Evolutionary conservation across 2,113 vertebrate species (phyloP).

Genomic region (Sterrhoptilus dennistouni): DNA sequence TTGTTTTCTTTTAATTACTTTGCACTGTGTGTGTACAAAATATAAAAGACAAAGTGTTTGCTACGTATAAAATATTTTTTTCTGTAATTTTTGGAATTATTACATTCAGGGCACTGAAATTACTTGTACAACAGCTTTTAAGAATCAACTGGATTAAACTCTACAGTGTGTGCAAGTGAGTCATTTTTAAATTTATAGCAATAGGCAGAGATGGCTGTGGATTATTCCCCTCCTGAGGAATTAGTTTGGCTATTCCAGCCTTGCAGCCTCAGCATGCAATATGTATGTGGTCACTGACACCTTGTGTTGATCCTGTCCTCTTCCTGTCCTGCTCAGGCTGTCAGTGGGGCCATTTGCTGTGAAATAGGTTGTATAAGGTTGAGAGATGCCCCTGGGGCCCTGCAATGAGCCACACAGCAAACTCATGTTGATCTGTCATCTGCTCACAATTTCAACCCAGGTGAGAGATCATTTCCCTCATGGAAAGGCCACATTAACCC

Average conservation of each 20-base stretch:
- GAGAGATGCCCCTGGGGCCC: neutral
- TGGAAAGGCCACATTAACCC: neutral
- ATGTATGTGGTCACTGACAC: neutral
- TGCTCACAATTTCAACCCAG: slow-evolving; percentile 1
- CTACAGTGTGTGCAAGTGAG: neutral
- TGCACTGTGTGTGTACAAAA: neutral
- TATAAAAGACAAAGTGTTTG: neutral
- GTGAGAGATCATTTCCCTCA: neutral
- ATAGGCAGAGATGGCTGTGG: neutral
- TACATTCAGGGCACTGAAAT: neutral
- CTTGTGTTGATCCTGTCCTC: neutral
- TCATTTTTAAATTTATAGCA: too few relatives aligned
- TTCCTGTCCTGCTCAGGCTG: neutral
- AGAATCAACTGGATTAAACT: neutral
- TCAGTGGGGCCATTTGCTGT: neutral
- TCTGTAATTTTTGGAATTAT: neutral
- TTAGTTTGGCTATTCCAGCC: neutral
- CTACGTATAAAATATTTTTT: neutral
- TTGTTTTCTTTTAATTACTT: neutral
- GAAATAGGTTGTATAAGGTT: neutral
- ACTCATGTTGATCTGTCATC: slow-evolving; percentile 7
- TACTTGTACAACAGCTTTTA: neutral
- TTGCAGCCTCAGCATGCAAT: neutral
- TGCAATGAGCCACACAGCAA: neutral
- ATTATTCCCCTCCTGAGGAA: neutral